Percentiles rank a stretch among this genome's conserved stretches.
Conservation (phyloP, 1,140 invertebrate genomes). For the Caerostris darwini region DNA sequence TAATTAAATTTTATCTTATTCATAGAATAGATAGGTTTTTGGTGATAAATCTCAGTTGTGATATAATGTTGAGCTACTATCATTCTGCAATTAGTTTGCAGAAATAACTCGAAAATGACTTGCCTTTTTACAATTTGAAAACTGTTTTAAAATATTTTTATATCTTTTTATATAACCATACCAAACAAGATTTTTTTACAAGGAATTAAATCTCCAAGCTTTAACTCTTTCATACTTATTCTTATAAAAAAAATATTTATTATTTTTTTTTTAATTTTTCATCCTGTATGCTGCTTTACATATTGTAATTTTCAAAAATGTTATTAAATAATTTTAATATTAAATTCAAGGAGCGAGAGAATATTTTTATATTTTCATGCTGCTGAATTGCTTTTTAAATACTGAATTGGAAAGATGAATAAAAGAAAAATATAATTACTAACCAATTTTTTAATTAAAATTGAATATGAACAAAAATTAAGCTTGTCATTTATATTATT, state of each 20-base stretch:
- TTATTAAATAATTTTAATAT: not conserved
- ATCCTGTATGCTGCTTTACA: not conserved
- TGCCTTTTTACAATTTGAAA: not conserved
- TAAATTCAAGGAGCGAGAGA: too few species aligned
- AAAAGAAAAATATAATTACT: too few species aligned
- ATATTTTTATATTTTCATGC: too few species aligned
- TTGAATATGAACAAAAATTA: too few species aligned
- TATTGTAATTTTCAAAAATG: not conserved
- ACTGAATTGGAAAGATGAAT: too few species aligned
- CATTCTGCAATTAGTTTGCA: constrained; percentile 3
- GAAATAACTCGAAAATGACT: constrained; percentile 5
- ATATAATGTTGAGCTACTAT: constrained; percentile 31
- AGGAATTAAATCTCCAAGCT: not conserved
- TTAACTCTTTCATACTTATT: not conserved
- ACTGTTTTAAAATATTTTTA: not conserved
- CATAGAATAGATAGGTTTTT: constrained; percentile 27
- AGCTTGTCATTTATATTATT: too few species aligned
- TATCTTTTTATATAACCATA: constrained; percentile 14
- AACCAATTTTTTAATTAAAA: too few species aligned
- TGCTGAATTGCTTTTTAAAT: too few species aligned
- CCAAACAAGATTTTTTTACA: not conserved
- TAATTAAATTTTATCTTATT: not conserved
- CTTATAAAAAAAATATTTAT: not conserved
- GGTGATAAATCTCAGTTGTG: constrained; percentile 2
- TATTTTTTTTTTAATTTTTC: not conserved